A percentile compares a stretch with the other conserved stretches of the same genome.
These are phyloP conservation scores for Prosopocoilus inquinatus DNA, from an alignment of 2,888 invertebrate genomes.

Conservation along the genomic window DNA sequence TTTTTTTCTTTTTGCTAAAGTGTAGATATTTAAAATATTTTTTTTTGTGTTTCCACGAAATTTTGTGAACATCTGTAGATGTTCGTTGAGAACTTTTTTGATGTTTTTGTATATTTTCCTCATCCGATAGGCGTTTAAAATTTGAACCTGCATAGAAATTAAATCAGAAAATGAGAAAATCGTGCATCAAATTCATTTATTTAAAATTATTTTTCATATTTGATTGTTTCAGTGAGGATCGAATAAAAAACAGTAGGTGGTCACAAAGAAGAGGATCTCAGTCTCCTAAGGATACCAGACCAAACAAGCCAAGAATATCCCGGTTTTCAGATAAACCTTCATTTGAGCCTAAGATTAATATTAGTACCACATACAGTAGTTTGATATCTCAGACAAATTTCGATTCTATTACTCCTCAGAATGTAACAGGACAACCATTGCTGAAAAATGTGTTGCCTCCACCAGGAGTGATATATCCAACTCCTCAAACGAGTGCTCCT, in stretches of 20 bases:
- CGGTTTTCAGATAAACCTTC: slow-evolving; percentile 43
- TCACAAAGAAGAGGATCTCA: slow-evolving; percentile 37
- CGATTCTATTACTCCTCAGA: slow-evolving; percentile 34
- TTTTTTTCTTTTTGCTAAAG: too few relatives aligned
- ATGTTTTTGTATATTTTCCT: too few relatives aligned
- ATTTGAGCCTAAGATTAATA: slow-evolving; percentile 46
- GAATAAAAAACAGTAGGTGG: slow-evolving; percentile 39
- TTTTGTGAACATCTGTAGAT: too few relatives aligned
- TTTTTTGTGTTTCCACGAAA: too few relatives aligned
- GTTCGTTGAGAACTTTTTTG: too few relatives aligned
- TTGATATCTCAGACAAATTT: slow-evolving; percentile 29
- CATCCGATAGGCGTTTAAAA: too few relatives aligned
- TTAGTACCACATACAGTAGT: slow-evolving; percentile 42
- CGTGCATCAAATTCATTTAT: too few relatives aligned
- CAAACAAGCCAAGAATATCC: slow-evolving; percentile 36
- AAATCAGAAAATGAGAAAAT: too few relatives aligned
- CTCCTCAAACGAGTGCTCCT: slow-evolving; percentile 31
- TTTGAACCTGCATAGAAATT: too few relatives aligned
- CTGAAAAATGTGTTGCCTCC: slow-evolving; percentile 35
- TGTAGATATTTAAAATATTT: too few relatives aligned
- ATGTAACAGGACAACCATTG: slow-evolving; percentile 44
- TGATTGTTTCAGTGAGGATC: slow-evolving; percentile 39
- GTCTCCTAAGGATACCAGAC: slow-evolving; percentile 36
- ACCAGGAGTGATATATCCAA: slow-evolving; percentile 27
- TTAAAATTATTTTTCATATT: background rate